Percentiles rank a stretch among this genome's conserved stretches.
phyloP scores from a whole-genome alignment of 2,888 invertebrate species.

The Sialis fuliginosa region DNA sequence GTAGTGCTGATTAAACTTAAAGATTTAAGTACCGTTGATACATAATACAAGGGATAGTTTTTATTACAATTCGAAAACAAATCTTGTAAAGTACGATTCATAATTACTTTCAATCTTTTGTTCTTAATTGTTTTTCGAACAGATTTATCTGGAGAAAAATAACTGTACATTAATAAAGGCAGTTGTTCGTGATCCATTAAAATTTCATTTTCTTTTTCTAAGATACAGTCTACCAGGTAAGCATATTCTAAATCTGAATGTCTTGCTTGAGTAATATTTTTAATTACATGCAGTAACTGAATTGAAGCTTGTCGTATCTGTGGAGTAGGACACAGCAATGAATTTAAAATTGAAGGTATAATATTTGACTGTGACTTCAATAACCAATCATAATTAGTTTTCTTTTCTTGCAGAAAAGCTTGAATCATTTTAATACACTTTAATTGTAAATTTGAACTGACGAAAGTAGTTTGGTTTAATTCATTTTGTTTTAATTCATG shows the following conservation, averaged over 20 bases:
- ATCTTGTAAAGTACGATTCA: constrained; percentile 18
- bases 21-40: constrained; percentile 22
- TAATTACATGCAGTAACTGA: constrained; percentile 28
- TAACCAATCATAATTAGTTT: constrained; percentile 22
- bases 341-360: constrained; percentile 33
- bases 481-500: constrained; percentile 16
- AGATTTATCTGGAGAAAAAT: constrained; percentile 35
- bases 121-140: constrained; percentile 19
- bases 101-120: constrained; percentile 8
- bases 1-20: constrained; percentile 14
- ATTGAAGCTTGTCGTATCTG: constrained; percentile 37
- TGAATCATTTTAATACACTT: constrained; percentile 23
- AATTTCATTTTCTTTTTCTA: constrained; percentile 37
- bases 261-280: constrained; percentile 17
- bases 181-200: constrained; percentile 48
- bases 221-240: constrained; percentile 28
- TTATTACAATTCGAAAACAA: constrained; percentile 22
- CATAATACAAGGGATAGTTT: constrained; percentile 25
- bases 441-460: constrained; percentile 31
- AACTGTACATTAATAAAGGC: constrained; percentile 38
- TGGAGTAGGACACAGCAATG: constrained; percentile 34
- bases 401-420: constrained; percentile 10
- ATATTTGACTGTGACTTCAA: constrained; percentile 27
- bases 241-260: constrained; percentile 24
- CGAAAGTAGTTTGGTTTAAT: constrained; percentile 12